Conservation (phyloP, 2,113 vertebrate genomes). For the Lepidothrix coronata region DNA sequence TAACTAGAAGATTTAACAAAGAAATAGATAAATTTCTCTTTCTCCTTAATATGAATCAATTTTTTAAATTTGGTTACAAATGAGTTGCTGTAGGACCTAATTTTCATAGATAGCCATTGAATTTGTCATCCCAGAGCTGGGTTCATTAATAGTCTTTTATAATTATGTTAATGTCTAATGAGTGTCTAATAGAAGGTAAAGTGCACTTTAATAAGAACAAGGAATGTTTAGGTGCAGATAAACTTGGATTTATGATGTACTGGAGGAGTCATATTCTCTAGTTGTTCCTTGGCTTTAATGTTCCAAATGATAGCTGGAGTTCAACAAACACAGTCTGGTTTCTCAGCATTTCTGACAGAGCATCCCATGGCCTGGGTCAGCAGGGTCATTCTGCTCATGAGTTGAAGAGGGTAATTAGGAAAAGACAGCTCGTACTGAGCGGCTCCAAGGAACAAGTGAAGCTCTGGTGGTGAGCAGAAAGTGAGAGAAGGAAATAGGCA, state of each 20-base stretch:
- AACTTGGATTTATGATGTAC: accelerated
- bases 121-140: not conserved
- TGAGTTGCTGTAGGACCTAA: not conserved
- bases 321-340: not conserved
- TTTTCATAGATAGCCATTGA: not conserved
- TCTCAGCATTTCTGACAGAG: not conserved
- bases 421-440: not conserved
- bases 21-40: not conserved
- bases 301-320: not conserved
- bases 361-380: not conserved
- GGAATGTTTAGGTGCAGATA: not conserved
- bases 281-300: not conserved
- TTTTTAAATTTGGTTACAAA: not conserved
- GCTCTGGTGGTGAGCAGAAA: not conserved
- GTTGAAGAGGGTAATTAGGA: not conserved
- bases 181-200: not conserved
- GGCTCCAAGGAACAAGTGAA: not conserved
- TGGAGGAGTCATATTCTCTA: accelerated
- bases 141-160: not conserved
- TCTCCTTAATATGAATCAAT: not conserved
- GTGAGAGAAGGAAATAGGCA: not conserved
- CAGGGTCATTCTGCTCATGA: not conserved
- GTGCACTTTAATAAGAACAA: not conserved
- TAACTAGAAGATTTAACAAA: not conserved
- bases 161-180: not conserved